These are phyloP conservation scores for Litoditis marina DNA, from an alignment of 2,888 invertebrate genomes.

Conservation along the genomic window DNA sequence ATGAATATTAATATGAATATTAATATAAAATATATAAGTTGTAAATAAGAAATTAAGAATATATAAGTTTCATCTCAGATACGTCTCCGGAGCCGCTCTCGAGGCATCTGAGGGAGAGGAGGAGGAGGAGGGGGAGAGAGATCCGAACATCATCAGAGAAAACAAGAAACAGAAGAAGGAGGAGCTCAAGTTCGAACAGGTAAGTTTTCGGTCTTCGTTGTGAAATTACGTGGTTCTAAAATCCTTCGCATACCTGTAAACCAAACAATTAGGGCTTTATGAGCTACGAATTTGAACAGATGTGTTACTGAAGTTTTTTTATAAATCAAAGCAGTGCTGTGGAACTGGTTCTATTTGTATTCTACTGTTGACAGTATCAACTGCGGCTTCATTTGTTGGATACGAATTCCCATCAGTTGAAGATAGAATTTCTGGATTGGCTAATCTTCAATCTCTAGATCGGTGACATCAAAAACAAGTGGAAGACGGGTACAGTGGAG, in stretches of 20 bases:
- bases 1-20: no score
- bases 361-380: no score
- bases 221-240: not conserved
- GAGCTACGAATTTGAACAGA: not conserved
- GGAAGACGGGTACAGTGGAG: slow-evolving; percentile 61
- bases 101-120: slow-evolving; percentile 44
- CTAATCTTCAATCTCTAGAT: slow-evolving; percentile 31
- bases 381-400: no score
- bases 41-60: no score
- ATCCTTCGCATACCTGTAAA: slow-evolving; percentile 17
- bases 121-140: slow-evolving; percentile 38
- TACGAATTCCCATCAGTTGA: no score
- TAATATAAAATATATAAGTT: no score
- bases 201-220: slow-evolving; percentile 1
- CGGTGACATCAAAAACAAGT: slow-evolving; percentile 60
- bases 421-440: slow-evolving; percentile 10
- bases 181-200: slow-evolving; percentile 47
- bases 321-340: no score
- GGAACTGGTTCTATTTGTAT: no score
- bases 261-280: slow-evolving; percentile 9
- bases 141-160: slow-evolving; percentile 47
- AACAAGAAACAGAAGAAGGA: slow-evolving; percentile 39
- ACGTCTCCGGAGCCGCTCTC: slow-evolving; percentile 45
- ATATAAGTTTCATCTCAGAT: no score
- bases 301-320: no score